A percentile compares a stretch with the other conserved stretches of the same genome.
Conservation (phyloP, 2,797 vertebrate species). For the Pampus argenteus region DNA sequence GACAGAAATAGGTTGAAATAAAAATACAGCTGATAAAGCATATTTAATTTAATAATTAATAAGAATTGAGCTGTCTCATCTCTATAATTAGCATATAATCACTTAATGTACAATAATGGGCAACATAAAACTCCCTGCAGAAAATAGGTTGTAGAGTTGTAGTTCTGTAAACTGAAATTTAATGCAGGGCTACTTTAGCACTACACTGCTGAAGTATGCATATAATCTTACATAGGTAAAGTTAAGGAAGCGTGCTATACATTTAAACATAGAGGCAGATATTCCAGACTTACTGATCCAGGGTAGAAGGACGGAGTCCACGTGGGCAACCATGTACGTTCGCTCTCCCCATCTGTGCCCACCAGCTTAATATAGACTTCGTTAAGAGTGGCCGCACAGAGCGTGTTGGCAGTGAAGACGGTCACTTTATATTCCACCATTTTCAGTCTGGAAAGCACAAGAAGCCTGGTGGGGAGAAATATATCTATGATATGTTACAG, state of each 20-base stretch:
- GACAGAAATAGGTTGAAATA: slow-evolving; percentile 1
- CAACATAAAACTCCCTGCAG: neutral
- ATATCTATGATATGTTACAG: neutral
- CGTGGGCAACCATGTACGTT: neutral
- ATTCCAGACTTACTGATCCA: slow-evolving; percentile 61
- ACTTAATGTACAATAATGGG: neutral
- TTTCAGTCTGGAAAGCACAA: slow-evolving; percentile 20
- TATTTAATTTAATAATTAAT: neutral
- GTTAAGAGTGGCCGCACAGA: slow-evolving; percentile 28
- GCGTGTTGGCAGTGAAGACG: neutral
- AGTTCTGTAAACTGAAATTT: neutral
- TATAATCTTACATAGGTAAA: neutral
- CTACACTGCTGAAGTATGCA: neutral
- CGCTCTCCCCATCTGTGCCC: slow-evolving; percentile 57
- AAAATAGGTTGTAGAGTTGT: neutral
- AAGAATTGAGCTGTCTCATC: neutral
- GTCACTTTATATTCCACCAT: slow-evolving; percentile 64
- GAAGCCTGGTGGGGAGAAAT: neutral
- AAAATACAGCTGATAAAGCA: neutral
- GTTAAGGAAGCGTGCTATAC: neutral
- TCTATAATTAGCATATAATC: neutral
- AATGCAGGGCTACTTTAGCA: neutral
- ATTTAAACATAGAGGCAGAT: neutral
- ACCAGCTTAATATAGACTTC: slow-evolving; percentile 65
- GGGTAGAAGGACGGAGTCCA: neutral